phyloP scores from a whole-genome alignment of 2,113 vertebrate genomes.

The Dasyprocta punctata region DNA sequence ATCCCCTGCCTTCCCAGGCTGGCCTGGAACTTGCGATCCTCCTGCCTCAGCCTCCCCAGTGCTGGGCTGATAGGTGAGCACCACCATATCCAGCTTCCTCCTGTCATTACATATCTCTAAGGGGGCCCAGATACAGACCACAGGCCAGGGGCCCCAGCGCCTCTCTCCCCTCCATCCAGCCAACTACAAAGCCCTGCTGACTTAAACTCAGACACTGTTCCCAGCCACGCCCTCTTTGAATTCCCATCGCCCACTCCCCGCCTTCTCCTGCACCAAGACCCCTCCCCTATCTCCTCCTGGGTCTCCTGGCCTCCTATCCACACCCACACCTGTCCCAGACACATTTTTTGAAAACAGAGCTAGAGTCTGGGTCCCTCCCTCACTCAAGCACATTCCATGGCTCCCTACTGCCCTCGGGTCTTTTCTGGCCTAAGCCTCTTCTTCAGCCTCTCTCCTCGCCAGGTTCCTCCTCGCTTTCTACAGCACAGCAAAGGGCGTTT shows the following conservation, averaged over 20 bases:
- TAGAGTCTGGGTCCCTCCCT: not conserved
- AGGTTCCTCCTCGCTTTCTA: not conserved
- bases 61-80: not conserved
- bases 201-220: not conserved
- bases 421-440: not conserved
- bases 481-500: not conserved
- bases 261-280: not conserved
- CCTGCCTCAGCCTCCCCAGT: not conserved
- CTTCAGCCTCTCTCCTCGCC: not conserved
- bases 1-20: not conserved
- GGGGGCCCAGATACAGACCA: not conserved
- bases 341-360: not conserved
- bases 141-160: not conserved
- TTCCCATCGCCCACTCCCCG: not conserved
- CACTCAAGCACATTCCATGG: not conserved
- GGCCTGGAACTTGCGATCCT: not conserved
- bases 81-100: not conserved
- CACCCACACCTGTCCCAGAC: not conserved
- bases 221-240: not conserved
- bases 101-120: not conserved
- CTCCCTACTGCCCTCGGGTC: not conserved
- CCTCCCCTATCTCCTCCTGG: not conserved
- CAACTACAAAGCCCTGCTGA: not conserved
- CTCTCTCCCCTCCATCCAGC: not conserved
- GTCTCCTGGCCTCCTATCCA: not conserved